Percentiles rank a stretch among this genome's conserved stretches.
These are phyloP conservation scores for Redunca redunca DNA, from an alignment of 2,113 vertebrate genomes.

Conservation along the genomic window DNA sequence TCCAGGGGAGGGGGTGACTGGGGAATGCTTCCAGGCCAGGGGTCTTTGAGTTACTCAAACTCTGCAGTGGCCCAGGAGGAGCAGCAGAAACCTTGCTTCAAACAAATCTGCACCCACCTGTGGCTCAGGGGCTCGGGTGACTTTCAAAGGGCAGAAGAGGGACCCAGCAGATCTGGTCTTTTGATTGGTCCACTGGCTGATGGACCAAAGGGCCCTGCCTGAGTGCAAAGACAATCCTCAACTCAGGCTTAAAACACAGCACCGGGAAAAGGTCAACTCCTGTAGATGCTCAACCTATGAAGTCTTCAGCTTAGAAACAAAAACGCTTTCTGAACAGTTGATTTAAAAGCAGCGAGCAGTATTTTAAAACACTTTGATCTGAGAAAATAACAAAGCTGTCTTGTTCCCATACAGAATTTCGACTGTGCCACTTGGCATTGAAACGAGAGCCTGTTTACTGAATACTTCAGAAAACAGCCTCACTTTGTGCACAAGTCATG, in stretches of 20 bases:
- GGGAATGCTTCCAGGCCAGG: neutral
- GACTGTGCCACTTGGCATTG: neutral
- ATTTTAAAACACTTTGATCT: conserved; percentile 9
- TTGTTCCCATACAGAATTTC: neutral
- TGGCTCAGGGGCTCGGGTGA: neutral
- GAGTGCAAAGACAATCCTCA: neutral
- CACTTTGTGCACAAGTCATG: neutral
- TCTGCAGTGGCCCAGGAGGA: neutral
- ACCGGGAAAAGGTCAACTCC: neutral
- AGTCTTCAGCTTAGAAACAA: neutral
- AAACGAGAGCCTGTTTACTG: neutral
- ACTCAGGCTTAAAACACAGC: neutral
- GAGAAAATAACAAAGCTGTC: neutral
- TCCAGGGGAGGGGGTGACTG: neutral
- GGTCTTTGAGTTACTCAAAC: neutral
- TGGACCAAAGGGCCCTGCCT: neutral
- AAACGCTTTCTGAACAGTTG: neutral
- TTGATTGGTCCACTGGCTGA: neutral
- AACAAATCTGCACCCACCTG: neutral
- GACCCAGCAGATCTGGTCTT: neutral
- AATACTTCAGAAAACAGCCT: neutral
- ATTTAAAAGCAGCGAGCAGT: neutral
- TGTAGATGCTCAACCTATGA: neutral
- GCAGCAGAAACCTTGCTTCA: neutral
- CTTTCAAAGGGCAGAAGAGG: neutral